Conservation (phyloP, 53 echinoderm and acorn worm species). For the Holothuria scabra region DNA sequence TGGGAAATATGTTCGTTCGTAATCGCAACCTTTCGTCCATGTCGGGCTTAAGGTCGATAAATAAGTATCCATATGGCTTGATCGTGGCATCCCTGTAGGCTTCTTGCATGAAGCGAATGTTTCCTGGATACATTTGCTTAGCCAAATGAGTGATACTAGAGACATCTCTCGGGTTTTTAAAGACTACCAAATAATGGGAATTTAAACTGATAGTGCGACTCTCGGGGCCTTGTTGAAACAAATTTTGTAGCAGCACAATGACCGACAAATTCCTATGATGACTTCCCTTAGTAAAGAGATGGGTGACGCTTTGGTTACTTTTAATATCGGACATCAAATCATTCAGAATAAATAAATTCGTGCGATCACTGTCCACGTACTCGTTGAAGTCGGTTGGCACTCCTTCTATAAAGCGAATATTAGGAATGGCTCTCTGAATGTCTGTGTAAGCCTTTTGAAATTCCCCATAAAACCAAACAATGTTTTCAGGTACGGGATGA, state of each 20-base stretch:
- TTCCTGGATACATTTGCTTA: too few relatives aligned
- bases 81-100: too few relatives aligned
- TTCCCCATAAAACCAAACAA: constrained; percentile 65
- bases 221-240: constrained; percentile 56
- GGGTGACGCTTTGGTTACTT: constrained; percentile 14
- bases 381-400: constrained; percentile 49
- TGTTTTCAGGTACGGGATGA: constrained; percentile 41
- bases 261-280: constrained; percentile 66
- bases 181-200: constrained; percentile 49
- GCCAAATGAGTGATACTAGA: too few relatives aligned
- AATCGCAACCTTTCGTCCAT: too few relatives aligned
- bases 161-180: constrained; percentile 48
- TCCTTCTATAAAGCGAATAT: constrained; percentile 60
- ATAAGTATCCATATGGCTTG: too few relatives aligned
- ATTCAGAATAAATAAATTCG: constrained; percentile 56
- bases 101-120: too few relatives aligned
- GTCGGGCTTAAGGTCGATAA: too few relatives aligned
- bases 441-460: constrained; percentile 44
- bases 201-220: constrained; percentile 53
- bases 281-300: constrained; percentile 60
- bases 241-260: constrained; percentile 48
- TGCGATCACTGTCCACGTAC: neutral
- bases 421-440: constrained; percentile 19
- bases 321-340: constrained; percentile 49
- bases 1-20: too few relatives aligned